phyloP scores from a whole-genome alignment of 1,140 invertebrate genomes.

The Maconellicoccus hirsutus region DNA sequence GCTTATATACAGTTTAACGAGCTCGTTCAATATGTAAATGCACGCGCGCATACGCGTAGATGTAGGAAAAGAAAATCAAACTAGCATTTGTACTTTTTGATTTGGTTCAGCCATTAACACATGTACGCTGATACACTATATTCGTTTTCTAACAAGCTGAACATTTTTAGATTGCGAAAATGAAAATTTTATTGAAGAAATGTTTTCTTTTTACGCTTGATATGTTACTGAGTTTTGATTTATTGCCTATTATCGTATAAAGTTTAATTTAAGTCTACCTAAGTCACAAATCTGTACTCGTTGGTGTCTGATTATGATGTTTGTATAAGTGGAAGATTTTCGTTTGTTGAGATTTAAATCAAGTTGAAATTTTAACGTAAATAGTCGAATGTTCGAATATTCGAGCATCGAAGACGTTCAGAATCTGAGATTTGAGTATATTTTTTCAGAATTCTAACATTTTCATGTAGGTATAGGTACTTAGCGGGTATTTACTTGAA shows the following conservation, averaged over 20 bases:
- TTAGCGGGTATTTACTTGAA: too few species aligned
- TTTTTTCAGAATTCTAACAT: too few species aligned
- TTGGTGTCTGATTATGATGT: too few species aligned
- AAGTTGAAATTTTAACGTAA: too few species aligned
- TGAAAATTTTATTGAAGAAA: slow-evolving; percentile 1
- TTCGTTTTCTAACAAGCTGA: neutral
- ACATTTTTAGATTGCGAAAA: neutral
- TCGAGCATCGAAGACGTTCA: too few species aligned
- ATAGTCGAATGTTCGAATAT: too few species aligned
- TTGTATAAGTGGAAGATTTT: too few species aligned
- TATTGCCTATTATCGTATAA: neutral
- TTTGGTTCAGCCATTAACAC: neutral
- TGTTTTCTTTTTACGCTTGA: neutral
- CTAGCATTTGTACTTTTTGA: neutral
- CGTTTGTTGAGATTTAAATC: too few species aligned
- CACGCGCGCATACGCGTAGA: neutral
- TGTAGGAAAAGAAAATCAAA: neutral
- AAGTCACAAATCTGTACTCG: too few species aligned
- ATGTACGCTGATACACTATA: neutral
- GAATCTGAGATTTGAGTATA: too few species aligned
- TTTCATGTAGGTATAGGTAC: too few species aligned
- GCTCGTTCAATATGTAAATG: neutral
- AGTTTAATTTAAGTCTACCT: too few species aligned
- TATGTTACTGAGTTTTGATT: neutral
- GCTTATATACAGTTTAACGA: neutral